Evolutionary conservation across 2,113 vertebrate genomes (phyloP), one percentile per base, ranked within the genome.

Genomic region (Anolis carolinensis): DNA sequence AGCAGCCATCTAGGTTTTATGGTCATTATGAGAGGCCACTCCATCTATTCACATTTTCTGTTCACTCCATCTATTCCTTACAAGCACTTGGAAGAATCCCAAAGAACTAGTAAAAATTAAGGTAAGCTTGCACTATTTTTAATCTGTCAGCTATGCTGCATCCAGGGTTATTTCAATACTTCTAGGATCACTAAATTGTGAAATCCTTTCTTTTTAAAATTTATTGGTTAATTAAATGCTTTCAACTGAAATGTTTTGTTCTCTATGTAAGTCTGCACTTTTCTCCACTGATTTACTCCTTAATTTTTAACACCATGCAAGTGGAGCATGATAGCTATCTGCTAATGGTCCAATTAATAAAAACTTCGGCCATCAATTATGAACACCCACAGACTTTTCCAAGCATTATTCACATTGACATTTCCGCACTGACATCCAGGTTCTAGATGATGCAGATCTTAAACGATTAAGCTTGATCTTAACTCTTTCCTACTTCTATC

Each of bases 391-490:
- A 39, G 84, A 87, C 68, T 72, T 90, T 71, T 25, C 0, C 34
- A 63, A 85, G 34, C 3, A 72, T 90, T 89, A 81, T 82, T n/a
- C 84, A 88, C 6, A 59, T 21, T 48, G 70, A 36, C 68, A 59
- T 74, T 84, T 84, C 73, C 77, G 13, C 74, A 77, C 0, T 0
- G 72, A 65, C 44, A 52, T 21, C 21, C 23, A 87, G 27, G 79
- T 59, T 71, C 5, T 62, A 14, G 62, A 65, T 84, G 85, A 77
- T 89, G 34, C 48, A 72, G 65, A 77, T 82, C 82, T 80, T 27
- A 14, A 34, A 55, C 90, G 79, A 79, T 79, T 87, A 78, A 1
- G 1, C 77, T 75, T 88, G 91, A 89, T 87, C 85, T 88, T 1
- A 70, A 78, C 27, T 32, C 34, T 32, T 44, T 44, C 62, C 16